A percentile compares a stretch with the other conserved stretches of the same genome.
Conservation (phyloP, 2,797 vertebrate genomes). For the Xenentodon cancila region DNA sequence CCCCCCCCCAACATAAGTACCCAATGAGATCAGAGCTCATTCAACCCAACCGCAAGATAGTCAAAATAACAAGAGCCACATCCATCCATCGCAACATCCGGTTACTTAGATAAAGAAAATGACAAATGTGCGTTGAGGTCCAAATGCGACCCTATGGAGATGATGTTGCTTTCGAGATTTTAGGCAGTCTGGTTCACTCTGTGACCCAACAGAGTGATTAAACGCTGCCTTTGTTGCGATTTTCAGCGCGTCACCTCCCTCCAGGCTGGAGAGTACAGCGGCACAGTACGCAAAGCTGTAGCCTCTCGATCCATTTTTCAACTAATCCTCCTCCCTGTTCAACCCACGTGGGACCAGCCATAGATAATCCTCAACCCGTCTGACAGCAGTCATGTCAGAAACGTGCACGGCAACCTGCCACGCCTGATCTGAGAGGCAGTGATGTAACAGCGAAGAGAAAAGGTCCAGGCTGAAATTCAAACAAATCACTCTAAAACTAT, state of each 20-base stretch:
- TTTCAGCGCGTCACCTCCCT: conserved; percentile 6
- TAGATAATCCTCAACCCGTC: conserved; percentile 70
- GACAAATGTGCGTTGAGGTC: too few species aligned
- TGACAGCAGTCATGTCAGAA: conserved; percentile 72
- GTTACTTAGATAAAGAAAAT: too few species aligned
- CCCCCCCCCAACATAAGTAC: too few species aligned
- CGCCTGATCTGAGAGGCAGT: conserved; percentile 28
- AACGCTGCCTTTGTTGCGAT: background rate
- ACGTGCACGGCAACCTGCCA: conserved; percentile 53
- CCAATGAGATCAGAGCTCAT: too few species aligned
- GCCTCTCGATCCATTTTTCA: conserved; percentile 27
- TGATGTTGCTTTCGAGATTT: too few species aligned
- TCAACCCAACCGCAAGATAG: too few species aligned
- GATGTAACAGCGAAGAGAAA: conserved; percentile 28
- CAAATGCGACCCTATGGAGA: too few species aligned
- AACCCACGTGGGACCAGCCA: conserved; percentile 54
- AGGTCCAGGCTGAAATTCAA: conserved; percentile 9
- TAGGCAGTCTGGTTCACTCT: background rate
- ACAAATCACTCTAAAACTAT: conserved; percentile 2
- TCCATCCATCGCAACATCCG: too few species aligned
- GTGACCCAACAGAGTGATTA: background rate
- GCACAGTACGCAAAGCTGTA: conserved; percentile 32
- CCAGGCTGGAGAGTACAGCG: conserved; percentile 8
- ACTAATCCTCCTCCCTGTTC: conserved; percentile 66
- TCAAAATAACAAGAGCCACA: too few species aligned